A percentile compares a stretch with the other conserved stretches of the same genome.
phyloP scores from a whole-genome alignment of 2,797 vertebrate species.

The Graptemys geographica region DNA sequence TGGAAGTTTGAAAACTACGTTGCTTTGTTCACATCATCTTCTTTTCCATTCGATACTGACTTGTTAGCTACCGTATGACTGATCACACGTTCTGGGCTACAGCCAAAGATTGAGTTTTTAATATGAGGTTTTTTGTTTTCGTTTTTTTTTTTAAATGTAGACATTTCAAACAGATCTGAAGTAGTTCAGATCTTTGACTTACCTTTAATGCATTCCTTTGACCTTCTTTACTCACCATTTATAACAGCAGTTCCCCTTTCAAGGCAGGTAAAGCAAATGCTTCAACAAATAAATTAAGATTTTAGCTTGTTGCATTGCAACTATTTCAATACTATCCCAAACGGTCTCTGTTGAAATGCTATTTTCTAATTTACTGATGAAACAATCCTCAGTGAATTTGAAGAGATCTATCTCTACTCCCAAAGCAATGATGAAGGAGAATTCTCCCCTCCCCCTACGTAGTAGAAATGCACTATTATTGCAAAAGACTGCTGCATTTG shows the following conservation, averaged over 20 bases:
- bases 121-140: not conserved
- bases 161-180: rapidly evolving
- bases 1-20: not conserved
- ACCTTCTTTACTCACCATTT: not conserved
- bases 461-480: not conserved
- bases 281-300: rapidly evolving
- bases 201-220: not conserved
- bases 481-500: rapidly evolving
- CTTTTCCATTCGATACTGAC: not conserved
- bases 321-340: rapidly evolving
- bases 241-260: not conserved
- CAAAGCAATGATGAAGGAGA: rapidly evolving
- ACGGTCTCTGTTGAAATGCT: not conserved
- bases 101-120: not conserved
- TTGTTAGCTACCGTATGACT: not conserved
- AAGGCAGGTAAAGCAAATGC: rapidly evolving
- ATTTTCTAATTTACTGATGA: rapidly evolving
- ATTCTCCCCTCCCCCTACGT: rapidly evolving
- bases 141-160: not conserved
- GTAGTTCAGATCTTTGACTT: rapidly evolving
- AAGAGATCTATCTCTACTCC: not conserved
- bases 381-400: rapidly evolving
- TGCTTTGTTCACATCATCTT: not conserved
- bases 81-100: rapidly evolving
- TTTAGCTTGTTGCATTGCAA: not conserved